These are phyloP conservation scores for Campodea augens DNA, from an alignment of 1,140 invertebrate genomes.

Conservation along the genomic window DNA sequence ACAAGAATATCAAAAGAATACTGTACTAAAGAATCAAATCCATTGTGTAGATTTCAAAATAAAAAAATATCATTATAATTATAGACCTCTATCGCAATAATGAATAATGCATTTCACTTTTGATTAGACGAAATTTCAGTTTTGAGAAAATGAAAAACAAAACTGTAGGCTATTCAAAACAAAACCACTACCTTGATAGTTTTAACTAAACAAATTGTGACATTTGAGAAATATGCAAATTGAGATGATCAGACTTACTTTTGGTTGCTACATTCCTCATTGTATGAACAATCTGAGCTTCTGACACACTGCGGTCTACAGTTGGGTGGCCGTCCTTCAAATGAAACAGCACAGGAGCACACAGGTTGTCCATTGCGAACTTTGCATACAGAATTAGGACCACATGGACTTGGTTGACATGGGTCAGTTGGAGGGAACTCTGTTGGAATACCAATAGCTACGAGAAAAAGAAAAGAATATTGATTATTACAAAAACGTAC, in stretches of 20 bases:
- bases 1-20: no score
- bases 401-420: slow-evolving; percentile 18
- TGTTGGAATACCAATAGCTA: not conserved
- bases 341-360: slow-evolving; percentile 15
- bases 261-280: slow-evolving; percentile 16
- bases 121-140: not conserved
- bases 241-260: no score
- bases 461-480: not conserved
- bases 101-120: no score
- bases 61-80: no score
- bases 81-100: no score
- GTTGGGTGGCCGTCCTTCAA: slow-evolving; percentile 16
- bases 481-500: no score
- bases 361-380: slow-evolving; percentile 14
- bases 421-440: slow-evolving; percentile 9
- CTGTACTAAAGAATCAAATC: no score
- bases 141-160: slow-evolving; percentile 16
- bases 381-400: slow-evolving; percentile 16
- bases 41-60: no score
- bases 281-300: slow-evolving; percentile 43
- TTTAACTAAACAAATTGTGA: no score
- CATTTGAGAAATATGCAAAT: no score
- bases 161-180: no score
- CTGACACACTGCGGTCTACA: slow-evolving; percentile 48
- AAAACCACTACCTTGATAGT: no score